phyloP scores from a whole-genome alignment of 2,113 vertebrate genomes.

The Megaceryle torquata region DNA sequence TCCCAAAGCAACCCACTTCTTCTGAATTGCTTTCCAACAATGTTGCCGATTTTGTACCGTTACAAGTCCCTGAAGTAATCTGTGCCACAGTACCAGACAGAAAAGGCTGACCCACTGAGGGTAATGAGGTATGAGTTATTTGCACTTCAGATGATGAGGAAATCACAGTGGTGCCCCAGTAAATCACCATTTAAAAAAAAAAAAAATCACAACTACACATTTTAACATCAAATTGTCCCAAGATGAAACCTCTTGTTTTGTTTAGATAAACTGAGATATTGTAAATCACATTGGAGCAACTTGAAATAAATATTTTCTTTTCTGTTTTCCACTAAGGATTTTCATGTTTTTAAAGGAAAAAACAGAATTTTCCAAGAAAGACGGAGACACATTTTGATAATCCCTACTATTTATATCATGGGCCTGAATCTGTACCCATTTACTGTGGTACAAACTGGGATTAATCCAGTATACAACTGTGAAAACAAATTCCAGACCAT shows the following conservation, averaged over 20 bases:
- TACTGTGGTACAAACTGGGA: background rate
- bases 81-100: fast-evolving
- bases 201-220: background rate
- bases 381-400: background rate
- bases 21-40: background rate
- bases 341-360: background rate
- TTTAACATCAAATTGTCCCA: background rate
- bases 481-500: background rate
- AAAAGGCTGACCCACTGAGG: background rate
- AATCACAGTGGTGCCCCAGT: background rate
- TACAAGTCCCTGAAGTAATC: background rate
- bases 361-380: background rate
- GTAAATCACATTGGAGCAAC: background rate
- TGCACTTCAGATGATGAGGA: background rate
- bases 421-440: background rate
- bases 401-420: background rate
- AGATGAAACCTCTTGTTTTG: background rate
- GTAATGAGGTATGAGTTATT: background rate
- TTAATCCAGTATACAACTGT: background rate
- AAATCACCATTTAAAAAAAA: background rate
- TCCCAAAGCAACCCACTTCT: background rate
- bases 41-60: background rate
- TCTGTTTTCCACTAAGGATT: background rate
- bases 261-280: background rate
- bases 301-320: background rate